phyloP scores from a whole-genome alignment of 2,888 invertebrate species.

The Caenorhabditis parvicauda region DNA sequence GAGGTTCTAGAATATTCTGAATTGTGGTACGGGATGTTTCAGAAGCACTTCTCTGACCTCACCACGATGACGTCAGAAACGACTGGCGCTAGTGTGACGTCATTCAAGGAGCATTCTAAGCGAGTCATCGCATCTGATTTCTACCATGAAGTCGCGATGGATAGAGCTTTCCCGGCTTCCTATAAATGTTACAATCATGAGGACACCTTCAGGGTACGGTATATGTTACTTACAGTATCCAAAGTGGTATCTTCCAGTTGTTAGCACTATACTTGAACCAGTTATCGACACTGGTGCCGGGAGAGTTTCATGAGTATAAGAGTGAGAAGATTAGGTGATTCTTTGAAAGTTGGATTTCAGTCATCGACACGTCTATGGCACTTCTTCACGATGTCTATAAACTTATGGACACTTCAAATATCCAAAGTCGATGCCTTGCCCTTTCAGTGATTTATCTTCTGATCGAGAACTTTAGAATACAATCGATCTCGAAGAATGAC shows the following conservation, averaged over 20 bases:
- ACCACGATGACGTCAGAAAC: too few species aligned
- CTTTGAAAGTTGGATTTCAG: constrained; percentile 3
- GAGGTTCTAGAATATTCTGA: too few species aligned
- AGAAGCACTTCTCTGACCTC: too few species aligned
- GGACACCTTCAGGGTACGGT: constrained; percentile 19
- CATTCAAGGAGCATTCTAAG: too few species aligned
- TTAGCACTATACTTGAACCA: constrained; percentile 17
- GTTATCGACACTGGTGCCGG: constrained; percentile 13
- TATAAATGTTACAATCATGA: constrained; percentile 17
- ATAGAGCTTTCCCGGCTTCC: constrained; percentile 19
- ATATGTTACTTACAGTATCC: not conserved
- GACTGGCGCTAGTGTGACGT: too few species aligned
- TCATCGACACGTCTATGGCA: constrained; percentile 19
- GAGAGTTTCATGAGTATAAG: constrained; percentile 9
- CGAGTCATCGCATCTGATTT: too few species aligned
- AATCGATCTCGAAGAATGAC: too few species aligned
- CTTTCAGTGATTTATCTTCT: constrained; percentile 18
- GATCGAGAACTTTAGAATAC: too few species aligned
- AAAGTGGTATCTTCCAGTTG: constrained; percentile 5
- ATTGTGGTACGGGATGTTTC: too few species aligned
- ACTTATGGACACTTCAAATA: not conserved
- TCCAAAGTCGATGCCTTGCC: constrained; percentile 12
- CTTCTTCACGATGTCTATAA: constrained; percentile 16
- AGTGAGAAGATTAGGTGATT: not conserved
- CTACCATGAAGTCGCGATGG: constrained; percentile 12